A percentile compares a stretch with the other conserved stretches of the same genome.
These are phyloP conservation scores for Zygogramma bicolorata DNA, from an alignment of 2,888 invertebrate species.

Conservation along the genomic window DNA sequence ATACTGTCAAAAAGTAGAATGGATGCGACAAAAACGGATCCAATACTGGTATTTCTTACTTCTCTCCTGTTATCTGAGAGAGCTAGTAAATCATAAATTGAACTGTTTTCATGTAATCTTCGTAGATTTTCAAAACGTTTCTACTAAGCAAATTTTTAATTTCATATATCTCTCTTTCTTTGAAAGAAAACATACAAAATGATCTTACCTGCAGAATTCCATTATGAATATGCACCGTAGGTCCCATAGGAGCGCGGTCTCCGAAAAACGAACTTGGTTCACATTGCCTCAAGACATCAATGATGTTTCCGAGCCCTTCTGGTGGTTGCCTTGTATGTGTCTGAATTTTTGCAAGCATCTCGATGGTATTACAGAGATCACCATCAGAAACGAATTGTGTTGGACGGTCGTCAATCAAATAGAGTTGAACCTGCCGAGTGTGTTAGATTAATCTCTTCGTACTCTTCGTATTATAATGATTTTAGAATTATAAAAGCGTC, in stretches of 20 bases:
- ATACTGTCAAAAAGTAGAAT: too few species aligned
- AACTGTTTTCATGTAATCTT: too few species aligned
- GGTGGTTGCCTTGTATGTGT: constrained; percentile 82
- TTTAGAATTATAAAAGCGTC: too few species aligned
- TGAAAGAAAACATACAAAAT: not conserved
- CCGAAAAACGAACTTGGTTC: constrained; percentile 79
- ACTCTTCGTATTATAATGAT: too few species aligned
- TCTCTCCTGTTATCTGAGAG: too few species aligned
- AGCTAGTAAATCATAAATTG: too few species aligned
- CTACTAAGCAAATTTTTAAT: too few species aligned
- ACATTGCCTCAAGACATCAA: constrained; percentile 83
- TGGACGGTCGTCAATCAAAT: constrained; percentile 82
- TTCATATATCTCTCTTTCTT: too few species aligned
- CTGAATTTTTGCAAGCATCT: constrained; percentile 82
- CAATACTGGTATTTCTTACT: too few species aligned
- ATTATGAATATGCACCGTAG: constrained; percentile 91
- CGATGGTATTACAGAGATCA: constrained; percentile 90
- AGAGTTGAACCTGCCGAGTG: constrained; percentile 71
- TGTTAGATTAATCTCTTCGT: not conserved
- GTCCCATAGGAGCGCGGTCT: constrained; percentile 83
- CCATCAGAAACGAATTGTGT: constrained; percentile 83
- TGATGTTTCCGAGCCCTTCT: constrained; percentile 83
- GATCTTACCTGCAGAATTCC: constrained; percentile 83
- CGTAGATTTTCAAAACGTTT: too few species aligned
- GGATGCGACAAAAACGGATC: too few species aligned